phyloP scores from a whole-genome alignment of 2,888 invertebrate species.

The Corythucha ciliata region DNA sequence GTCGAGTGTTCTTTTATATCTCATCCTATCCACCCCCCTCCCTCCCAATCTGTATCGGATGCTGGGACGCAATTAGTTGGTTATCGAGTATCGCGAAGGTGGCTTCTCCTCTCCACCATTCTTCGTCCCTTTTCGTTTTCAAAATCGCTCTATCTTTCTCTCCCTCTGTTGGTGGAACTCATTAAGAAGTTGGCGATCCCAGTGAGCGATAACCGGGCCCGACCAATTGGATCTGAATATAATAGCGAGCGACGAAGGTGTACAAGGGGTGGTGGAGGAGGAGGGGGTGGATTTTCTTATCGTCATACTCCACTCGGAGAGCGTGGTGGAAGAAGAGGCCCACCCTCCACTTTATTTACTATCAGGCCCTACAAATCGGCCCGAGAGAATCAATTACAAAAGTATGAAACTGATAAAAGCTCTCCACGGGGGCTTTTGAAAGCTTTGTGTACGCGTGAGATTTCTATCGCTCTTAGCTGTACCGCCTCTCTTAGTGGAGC shows the following conservation, averaged over 20 bases:
- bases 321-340: too few species aligned
- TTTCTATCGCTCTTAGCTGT: too few species aligned
- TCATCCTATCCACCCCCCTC: background rate
- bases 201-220: slow-evolving; percentile 28
- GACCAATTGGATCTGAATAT: slow-evolving; percentile 33
- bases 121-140: background rate
- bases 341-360: too few species aligned
- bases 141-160: slow-evolving; percentile 21
- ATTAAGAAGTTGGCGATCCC: slow-evolving; percentile 35
- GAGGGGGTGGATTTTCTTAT: slow-evolving; percentile 1
- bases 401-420: too few species aligned
- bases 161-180: slow-evolving; percentile 34
- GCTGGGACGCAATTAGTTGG: slow-evolving; percentile 31
- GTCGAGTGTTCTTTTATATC: background rate
- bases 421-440: too few species aligned
- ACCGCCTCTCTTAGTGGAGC: too few species aligned
- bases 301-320: background rate
- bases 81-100: slow-evolving; percentile 24
- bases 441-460: too few species aligned
- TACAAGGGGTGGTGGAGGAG: background rate
- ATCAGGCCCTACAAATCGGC: slow-evolving; percentile 6
- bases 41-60: too few species aligned
- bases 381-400: slow-evolving; percentile 32
- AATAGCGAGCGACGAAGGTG: slow-evolving; percentile 28
- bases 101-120: background rate